These are phyloP conservation scores for Macaria liturata DNA, from an alignment of 2,888 invertebrate species.

Conservation along the genomic window DNA sequence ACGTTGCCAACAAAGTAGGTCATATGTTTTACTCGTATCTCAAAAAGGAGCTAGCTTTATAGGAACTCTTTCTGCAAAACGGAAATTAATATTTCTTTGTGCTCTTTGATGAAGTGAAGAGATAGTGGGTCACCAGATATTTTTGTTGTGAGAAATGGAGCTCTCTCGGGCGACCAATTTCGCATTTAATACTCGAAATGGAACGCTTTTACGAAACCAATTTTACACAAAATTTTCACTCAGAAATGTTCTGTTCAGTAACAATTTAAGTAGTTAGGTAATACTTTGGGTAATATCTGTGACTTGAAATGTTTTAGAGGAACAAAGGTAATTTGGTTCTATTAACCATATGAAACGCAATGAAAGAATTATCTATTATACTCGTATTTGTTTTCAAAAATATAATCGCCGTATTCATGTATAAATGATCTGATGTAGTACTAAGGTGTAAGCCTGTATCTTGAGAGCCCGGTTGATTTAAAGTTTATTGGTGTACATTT, in stretches of 20 bases:
- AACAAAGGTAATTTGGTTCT: too few relatives aligned
- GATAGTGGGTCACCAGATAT: conserved; percentile 39
- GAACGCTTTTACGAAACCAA: conserved; percentile 25
- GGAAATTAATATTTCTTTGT: conserved; percentile 61
- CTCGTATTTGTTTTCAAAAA: too few relatives aligned
- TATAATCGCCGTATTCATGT: too few relatives aligned
- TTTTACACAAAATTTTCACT: conserved; percentile 17
- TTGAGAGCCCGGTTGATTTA: too few relatives aligned
- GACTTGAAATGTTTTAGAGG: too few relatives aligned
- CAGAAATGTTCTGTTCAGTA: neutral
- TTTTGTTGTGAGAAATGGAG: conserved; percentile 18
- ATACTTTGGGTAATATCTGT: too few relatives aligned
- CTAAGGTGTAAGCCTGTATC: too few relatives aligned
- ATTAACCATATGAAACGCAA: too few relatives aligned
- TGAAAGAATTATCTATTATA: too few relatives aligned
- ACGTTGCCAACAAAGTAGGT: neutral
- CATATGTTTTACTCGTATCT: conserved; percentile 2
- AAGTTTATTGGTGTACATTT: neutral
- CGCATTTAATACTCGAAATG: conserved; percentile 17
- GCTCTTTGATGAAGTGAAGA: conserved; percentile 39
- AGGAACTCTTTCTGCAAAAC: conserved; percentile 39
- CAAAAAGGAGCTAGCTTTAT: conserved; percentile 23
- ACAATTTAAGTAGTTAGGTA: too few relatives aligned
- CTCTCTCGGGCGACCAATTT: conserved; percentile 14
- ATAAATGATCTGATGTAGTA: too few relatives aligned